A percentile compares a stretch with the other conserved stretches of the same genome.
phyloP scores from a whole-genome alignment of 2,113 vertebrate species.

The Corythoichthys haematopterus region DNA sequence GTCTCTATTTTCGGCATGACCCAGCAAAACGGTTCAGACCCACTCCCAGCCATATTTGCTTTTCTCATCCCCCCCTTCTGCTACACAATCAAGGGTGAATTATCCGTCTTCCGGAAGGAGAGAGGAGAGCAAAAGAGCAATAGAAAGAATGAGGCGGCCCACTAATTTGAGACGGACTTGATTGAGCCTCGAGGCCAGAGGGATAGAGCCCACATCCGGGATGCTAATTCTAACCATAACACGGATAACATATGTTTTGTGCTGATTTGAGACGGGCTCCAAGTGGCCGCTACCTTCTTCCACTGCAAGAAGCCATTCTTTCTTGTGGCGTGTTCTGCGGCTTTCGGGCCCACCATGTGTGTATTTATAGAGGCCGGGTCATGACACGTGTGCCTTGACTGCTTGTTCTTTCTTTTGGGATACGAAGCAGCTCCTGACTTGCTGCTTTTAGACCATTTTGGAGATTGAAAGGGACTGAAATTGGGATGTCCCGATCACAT shows the following conservation, averaged over 20 bases:
- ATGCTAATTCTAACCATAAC: constrained; percentile 76
- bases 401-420: constrained; percentile 50
- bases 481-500: not conserved
- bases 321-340: constrained; percentile 66
- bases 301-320: constrained; percentile 54
- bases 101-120: constrained; percentile 67
- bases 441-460: not conserved
- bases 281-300: constrained; percentile 6
- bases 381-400: constrained; percentile 54
- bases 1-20: not conserved
- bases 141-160: constrained; percentile 30
- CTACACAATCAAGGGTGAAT: constrained; percentile 69
- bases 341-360: constrained; percentile 50
- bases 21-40: not conserved
- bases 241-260: constrained; percentile 72
- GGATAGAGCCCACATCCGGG: constrained; percentile 74
- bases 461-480: not conserved
- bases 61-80: constrained; percentile 37
- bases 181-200: constrained; percentile 66
- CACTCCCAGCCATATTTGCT: constrained; percentile 44
- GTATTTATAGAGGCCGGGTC: constrained; percentile 66
- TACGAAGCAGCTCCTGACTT: not conserved
- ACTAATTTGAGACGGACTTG: constrained; percentile 75
- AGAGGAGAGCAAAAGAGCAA: not conserved
- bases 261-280: not conserved